Evolutionary conservation across 2,888 invertebrate species (phyloP).

Genomic region (Cyaniris semiargus): DNA sequence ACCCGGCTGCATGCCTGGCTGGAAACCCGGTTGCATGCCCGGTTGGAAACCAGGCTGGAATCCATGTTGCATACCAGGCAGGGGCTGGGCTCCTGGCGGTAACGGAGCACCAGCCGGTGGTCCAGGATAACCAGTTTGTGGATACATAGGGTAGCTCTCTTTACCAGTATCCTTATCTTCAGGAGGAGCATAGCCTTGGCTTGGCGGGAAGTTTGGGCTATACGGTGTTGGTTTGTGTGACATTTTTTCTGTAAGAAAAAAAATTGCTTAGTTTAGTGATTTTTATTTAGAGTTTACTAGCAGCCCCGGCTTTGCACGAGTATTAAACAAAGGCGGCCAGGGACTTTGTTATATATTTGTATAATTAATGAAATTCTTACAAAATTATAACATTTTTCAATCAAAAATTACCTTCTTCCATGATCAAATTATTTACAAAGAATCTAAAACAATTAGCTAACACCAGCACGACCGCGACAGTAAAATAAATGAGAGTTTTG

Average conservation of each 20-base stretch:
- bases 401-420: neutral
- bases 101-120: slow-evolving; percentile 50
- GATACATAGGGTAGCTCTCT: slow-evolving; percentile 59
- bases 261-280: slow-evolving; percentile 10
- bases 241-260: slow-evolving; percentile 51
- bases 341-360: no score
- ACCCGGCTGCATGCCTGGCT: slow-evolving; percentile 51
- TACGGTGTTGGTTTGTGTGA: slow-evolving; percentile 70
- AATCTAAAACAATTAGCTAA: neutral
- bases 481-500: neutral
- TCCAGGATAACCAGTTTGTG: slow-evolving; percentile 62
- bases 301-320: neutral
- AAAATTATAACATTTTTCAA: neutral
- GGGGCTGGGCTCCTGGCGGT: slow-evolving; percentile 63
- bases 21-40: slow-evolving; percentile 59
- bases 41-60: slow-evolving; percentile 65
- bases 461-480: neutral
- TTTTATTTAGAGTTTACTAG: neutral
- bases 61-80: slow-evolving; percentile 67
- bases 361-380: neutral
- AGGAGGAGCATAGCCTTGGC: slow-evolving; percentile 68
- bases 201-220: slow-evolving; percentile 69
- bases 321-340: no score
- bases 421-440: neutral
- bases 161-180: slow-evolving; percentile 54